Evolutionary conservation across 2,797 vertebrate genomes (phyloP), one percentile per base, ranked within the genome.

Genomic region (Oceanodroma leucorhoa): DNA sequence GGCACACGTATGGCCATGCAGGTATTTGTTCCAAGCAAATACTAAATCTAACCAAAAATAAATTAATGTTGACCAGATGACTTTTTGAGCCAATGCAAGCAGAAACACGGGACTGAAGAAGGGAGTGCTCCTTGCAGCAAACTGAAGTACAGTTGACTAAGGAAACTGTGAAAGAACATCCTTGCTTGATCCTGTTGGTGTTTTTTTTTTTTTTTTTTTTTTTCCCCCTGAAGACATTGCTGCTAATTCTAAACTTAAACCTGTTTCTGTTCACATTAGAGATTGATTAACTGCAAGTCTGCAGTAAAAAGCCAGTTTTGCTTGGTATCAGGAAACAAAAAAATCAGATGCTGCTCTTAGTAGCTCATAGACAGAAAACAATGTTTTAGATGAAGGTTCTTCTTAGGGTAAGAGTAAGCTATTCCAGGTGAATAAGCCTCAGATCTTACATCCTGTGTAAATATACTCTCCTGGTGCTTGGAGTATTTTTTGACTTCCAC

Each of bases 11-110:
- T 9, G 17, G 50, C 6, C 0, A 46, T 1, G 38, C 27, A 90
- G 80, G 88, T 88, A 90, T 61, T 51, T 51, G 41, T 24, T 79
- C 69, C 58, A 90, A 66, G 89, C 54, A 84, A 88, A 93, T 15
- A 90, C 11, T 32, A 61, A 40, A 40, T 40, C 65, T 53, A 82
- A 62, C 14, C 14, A 69, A 87, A 93, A 91, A 64, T 32, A 82
- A 69, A 83, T 50, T 51, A 57, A 36, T 14, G 14, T 20, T 73
- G 65, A 57, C 34, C 79, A 91, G 41, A 71, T 45, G 21, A 67
- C 26, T 60, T 23, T 12, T 40, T 72, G 26, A 73, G 66, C 64
- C 61, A 69, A 50, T 8, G 22, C 73, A 82, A 60, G 38, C 27
- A 92, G 65, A 77, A 90, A 57, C 32, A 69, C 4, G 60, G 38